Conservation (phyloP, 1,140 invertebrate species). For the Bombus sylvicola region DNA sequence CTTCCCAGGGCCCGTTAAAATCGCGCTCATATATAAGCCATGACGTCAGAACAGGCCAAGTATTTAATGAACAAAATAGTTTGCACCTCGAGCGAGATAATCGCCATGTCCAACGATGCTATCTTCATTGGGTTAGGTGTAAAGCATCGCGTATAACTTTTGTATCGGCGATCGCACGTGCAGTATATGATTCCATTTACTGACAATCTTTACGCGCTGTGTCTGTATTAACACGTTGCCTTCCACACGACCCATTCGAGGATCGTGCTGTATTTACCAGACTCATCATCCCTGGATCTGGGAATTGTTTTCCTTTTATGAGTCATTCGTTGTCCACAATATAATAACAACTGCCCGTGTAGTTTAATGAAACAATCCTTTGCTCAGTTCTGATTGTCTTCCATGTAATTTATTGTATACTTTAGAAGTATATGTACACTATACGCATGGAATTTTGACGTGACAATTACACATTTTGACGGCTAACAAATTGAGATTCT, state of each 20-base stretch:
- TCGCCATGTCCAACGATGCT: neutral
- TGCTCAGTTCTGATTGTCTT: too few species aligned
- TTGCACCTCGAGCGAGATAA: constrained; percentile 14
- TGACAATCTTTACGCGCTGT: too few species aligned
- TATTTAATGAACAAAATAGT: constrained; percentile 40
- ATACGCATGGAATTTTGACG: too few species aligned
- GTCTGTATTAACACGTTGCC: neutral
- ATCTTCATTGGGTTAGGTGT: neutral
- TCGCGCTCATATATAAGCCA: constrained; percentile 19
- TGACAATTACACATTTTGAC: neutral
- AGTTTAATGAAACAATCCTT: neutral
- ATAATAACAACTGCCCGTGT: neutral
- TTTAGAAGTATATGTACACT: neutral
- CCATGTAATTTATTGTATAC: neutral
- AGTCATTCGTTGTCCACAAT: neutral
- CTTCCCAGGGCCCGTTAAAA: constrained; percentile 34
- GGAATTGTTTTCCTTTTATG: neutral
- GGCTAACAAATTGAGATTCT: neutral
- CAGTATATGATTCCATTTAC: neutral
- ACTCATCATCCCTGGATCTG: neutral
- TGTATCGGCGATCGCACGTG: neutral
- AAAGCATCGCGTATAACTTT: neutral
- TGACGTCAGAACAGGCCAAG: neutral
- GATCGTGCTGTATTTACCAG: too few species aligned
- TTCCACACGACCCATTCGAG: neutral